Evolutionary conservation across 37 sponge, comb jelly and placozoan species (phyloP).

Genomic region (Beroe ovata): DNA sequence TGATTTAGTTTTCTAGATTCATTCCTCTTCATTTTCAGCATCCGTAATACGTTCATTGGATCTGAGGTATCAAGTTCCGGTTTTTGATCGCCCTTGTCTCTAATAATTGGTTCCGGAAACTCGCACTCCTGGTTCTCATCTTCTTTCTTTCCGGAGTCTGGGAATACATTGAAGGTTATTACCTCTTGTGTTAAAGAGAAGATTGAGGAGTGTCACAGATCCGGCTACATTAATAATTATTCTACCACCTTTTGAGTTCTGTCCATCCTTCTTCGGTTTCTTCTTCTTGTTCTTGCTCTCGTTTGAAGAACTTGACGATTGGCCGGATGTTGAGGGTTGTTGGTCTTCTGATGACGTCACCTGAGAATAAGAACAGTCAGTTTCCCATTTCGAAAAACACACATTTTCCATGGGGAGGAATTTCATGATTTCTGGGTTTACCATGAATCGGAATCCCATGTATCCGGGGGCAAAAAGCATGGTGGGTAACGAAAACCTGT

Average conservation of each 20-base stretch:
- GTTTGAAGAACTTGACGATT: slow-evolving; percentile 17
- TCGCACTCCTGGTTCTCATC: slow-evolving; percentile 49
- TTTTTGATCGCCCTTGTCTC: background rate
- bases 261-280: slow-evolving; percentile 11
- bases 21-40: slow-evolving; percentile 71
- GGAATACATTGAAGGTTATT: too few relatives aligned
- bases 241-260: slow-evolving; percentile 13
- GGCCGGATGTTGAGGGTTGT: slow-evolving; percentile 25
- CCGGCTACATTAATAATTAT: too few relatives aligned
- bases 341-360: slow-evolving; percentile 46
- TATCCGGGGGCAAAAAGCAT: too few relatives aligned
- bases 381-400: too few relatives aligned
- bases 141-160: slow-evolving; percentile 23
- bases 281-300: slow-evolving; percentile 61
- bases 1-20: slow-evolving; percentile 92
- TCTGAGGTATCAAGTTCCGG: background rate
- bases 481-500: slow-evolving; percentile 36
- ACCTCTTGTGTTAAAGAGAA: background rate
- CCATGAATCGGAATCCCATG: too few relatives aligned
- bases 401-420: too few relatives aligned
- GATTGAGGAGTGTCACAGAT: background rate
- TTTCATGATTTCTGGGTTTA: too few relatives aligned
- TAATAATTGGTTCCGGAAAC: slow-evolving; percentile 14
- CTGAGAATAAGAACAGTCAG: too few relatives aligned
- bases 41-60: background rate